phyloP scores from a whole-genome alignment of 2,113 vertebrate genomes.

The Tichodroma muraria region DNA sequence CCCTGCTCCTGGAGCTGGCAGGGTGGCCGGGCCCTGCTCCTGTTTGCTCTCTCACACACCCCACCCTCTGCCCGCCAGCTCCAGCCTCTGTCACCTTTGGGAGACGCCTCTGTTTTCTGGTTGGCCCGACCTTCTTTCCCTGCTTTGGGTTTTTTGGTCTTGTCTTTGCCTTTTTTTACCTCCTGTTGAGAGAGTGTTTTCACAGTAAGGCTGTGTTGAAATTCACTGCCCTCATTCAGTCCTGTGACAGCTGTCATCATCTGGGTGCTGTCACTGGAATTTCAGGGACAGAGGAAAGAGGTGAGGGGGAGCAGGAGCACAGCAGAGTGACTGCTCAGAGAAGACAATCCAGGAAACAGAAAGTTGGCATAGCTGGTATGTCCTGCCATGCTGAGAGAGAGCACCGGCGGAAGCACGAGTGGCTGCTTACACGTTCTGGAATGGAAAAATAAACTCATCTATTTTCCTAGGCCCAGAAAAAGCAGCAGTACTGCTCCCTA shows the following conservation, averaged over 20 bases:
- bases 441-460: not conserved
- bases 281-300: not conserved
- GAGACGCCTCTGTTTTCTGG: not conserved
- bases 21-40: not conserved
- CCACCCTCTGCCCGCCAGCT: not conserved
- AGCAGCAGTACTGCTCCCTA: not conserved
- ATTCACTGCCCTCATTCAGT: not conserved
- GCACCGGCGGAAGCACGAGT: not conserved
- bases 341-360: not conserved
- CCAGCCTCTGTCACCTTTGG: conserved; percentile 53
- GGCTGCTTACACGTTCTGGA: not conserved
- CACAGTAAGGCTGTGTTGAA: not conserved
- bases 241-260: not conserved
- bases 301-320: not conserved
- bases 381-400: not conserved
- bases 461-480: not conserved
- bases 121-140: not conserved
- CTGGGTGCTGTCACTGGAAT: not conserved
- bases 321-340: not conserved
- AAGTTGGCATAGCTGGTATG: not conserved
- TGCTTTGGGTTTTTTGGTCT: conserved; percentile 54
- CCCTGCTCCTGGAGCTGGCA: not conserved
- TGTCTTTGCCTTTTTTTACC: conserved; percentile 63
- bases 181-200: conserved; percentile 42
- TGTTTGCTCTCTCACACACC: not conserved